Base-by-base conservation (phyloP, 1,140 invertebrate genomes). In the Pogonognathellus flavescens region DNA sequence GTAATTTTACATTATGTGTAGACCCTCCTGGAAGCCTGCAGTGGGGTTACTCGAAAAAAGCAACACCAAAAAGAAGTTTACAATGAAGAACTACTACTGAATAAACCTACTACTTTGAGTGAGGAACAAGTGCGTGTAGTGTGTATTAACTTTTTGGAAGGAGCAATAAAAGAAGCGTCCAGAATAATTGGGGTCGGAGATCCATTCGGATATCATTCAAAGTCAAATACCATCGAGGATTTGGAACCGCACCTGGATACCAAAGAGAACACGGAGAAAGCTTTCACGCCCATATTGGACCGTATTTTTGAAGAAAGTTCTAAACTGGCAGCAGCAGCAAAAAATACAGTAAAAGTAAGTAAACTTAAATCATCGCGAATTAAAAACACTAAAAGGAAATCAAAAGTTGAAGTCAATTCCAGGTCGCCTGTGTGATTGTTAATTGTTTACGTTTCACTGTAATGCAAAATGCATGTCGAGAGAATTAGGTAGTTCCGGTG, bases 101-200 rank as follows among this genome's bases (percentile, higher is more conserved):
- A 76, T 1, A 10, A 49, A 3, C 25, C 25, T 16, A 49, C 22
- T 6, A 49, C 9, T n/a, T n/a, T 50, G 14, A 13, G 49, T 8
- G 60, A 53, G 72, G 72, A 86, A 14, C 50, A 83, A 60, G n/a
- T 84, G 1, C 53, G 49, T 18, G 16, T 59, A 50, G 57, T 83
- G 5, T 82, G 62, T 18, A 50, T 76, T 10, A 22, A 60, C 6
- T 86, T 86, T 57, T 9, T 84, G 20, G 72, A 86, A 2, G 85
- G 82, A 9, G 70, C 49, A 16, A 72, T 86, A n/a, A 52, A 81
- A 62, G 85, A 86, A 81, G 82, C 70, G 6, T 31, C 31, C 1
- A 31, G 70, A 0, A 76, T 76, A n/a, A 50, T 76, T 6, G 25
- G 70, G 8, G 70, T 49, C 0, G 70, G 41, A 1, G 70, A 49